A percentile compares a stretch with the other conserved stretches of the same genome.
phyloP scores from a whole-genome alignment of 2,888 invertebrate genomes.

The Eupithecia centaureata region DNA sequence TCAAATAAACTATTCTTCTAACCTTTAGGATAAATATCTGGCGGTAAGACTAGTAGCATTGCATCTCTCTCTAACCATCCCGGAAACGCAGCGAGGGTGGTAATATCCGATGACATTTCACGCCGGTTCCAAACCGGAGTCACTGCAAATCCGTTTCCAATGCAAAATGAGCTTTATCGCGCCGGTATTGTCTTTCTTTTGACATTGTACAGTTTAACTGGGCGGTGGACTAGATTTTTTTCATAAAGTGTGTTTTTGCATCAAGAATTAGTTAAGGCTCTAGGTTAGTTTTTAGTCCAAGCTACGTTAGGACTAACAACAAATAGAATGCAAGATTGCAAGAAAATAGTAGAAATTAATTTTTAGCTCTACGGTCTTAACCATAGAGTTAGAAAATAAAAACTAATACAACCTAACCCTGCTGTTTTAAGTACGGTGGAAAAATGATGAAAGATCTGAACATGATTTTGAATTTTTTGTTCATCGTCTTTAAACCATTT shows the following conservation, averaged over 20 bases:
- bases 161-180: not conserved
- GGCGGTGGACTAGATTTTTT: not conserved
- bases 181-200: not conserved
- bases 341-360: no score
- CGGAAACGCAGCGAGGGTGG: not conserved
- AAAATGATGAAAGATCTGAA: no score
- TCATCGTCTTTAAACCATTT: no score
- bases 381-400: no score
- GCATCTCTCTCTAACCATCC: not conserved
- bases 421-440: no score
- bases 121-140: not conserved
- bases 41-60: not conserved
- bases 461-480: no score
- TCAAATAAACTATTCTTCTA: not conserved
- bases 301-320: no score
- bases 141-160: not conserved
- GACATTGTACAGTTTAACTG: not conserved
- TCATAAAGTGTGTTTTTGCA: not conserved
- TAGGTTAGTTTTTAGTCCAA: no score
- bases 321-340: no score
- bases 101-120: slow-evolving; percentile 10
- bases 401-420: no score
- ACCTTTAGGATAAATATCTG: not conserved
- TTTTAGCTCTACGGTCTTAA: no score
- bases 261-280: not conserved